Conservation (phyloP, 2,888 invertebrate species). For the Biston betularia region DNA sequence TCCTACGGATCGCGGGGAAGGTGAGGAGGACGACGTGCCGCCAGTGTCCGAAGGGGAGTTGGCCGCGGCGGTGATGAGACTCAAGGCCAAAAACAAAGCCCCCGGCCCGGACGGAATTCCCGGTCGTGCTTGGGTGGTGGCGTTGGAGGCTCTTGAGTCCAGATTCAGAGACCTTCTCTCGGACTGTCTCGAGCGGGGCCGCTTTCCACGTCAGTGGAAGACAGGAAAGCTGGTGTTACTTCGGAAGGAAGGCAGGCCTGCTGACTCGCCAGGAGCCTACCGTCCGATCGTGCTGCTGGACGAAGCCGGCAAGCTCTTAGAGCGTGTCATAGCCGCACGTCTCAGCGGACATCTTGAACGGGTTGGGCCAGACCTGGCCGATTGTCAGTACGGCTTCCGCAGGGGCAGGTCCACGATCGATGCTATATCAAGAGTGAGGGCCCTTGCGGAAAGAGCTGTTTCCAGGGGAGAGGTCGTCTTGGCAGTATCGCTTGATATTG, state of each 20-base stretch:
- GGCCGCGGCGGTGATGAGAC: neutral
- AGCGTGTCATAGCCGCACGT: neutral
- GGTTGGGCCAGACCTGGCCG: neutral
- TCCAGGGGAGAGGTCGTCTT: neutral
- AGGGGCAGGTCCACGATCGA: neutral
- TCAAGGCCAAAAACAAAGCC: neutral
- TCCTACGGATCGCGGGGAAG: neutral
- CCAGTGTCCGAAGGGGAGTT: neutral
- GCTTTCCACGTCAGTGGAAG: neutral
- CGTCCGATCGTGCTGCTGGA: neutral
- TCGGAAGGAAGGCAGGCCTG: neutral
- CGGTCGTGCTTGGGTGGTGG: neutral
- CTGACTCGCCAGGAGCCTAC: neutral
- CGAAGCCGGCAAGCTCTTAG: neutral
- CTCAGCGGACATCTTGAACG: neutral
- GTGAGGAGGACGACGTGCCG: neutral
- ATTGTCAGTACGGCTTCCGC: neutral
- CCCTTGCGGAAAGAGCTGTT: neutral
- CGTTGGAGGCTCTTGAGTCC: neutral
- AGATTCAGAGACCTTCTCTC: neutral
- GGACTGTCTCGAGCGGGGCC: neutral
- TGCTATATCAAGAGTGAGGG: neutral
- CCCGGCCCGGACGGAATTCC: neutral
- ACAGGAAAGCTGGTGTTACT: neutral
- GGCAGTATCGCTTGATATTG: neutral